phyloP scores from a whole-genome alignment of 2,113 vertebrate species.

The Oxygymnocypris stewartii region DNA sequence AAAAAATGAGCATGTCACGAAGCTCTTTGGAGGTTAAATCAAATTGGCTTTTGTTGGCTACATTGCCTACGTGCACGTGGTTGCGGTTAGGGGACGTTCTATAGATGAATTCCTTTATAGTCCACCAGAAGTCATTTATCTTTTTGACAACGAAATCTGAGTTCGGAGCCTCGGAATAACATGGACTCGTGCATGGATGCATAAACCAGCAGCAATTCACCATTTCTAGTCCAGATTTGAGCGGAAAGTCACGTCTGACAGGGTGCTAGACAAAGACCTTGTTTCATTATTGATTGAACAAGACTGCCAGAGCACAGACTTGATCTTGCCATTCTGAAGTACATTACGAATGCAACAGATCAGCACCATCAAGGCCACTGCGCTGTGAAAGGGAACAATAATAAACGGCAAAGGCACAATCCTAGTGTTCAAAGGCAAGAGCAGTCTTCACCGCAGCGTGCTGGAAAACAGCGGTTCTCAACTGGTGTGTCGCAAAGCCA shows the following conservation, averaged over 20 bases:
- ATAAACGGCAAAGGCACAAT: not conserved
- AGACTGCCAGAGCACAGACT: slow-evolving; percentile 15
- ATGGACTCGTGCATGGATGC: not conserved
- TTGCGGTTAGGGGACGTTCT: not conserved
- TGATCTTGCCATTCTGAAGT: not conserved
- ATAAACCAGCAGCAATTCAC: not conserved
- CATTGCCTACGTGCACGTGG: not conserved
- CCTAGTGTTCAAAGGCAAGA: not conserved
- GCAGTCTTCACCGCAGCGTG: no score
- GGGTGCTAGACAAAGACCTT: not conserved
- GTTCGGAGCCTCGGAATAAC: not conserved
- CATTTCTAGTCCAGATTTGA: not conserved
- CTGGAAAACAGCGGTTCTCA: not conserved
- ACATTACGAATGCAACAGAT: slow-evolving; percentile 15
- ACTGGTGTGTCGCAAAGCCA: not conserved
- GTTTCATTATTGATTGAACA: slow-evolving; percentile 20
- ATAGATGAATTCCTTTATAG: slow-evolving; percentile 3
- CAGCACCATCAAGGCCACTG: slow-evolving; percentile 6
- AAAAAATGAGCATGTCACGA: slow-evolving; percentile 10
- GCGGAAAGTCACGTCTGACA: not conserved
- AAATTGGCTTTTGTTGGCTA: not conserved
- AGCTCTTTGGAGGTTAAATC: slow-evolving; percentile 19
- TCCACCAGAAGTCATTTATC: slow-evolving; percentile 11
- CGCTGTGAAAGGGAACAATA: not conserved
- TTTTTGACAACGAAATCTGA: not conserved